phyloP scores from a whole-genome alignment of 2,113 vertebrate species.

The Engraulis encrasicolus region DNA sequence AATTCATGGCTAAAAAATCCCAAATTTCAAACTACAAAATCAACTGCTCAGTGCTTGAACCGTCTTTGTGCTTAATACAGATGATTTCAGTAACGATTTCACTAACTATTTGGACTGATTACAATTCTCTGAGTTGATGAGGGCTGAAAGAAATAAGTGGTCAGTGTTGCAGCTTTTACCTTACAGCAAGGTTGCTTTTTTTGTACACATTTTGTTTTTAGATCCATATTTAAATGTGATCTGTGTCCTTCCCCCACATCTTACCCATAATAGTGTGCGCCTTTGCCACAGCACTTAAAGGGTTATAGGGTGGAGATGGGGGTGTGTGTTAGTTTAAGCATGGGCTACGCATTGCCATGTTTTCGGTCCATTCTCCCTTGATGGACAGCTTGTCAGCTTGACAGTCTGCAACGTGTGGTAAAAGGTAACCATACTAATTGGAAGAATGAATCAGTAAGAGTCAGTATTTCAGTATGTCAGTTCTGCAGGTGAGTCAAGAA shows the following conservation, averaged over 20 bases:
- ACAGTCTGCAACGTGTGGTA: conserved; percentile 60
- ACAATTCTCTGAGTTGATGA: too few relatives aligned
- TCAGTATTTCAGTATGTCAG: conserved; percentile 34
- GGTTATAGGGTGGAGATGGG: conserved; percentile 6
- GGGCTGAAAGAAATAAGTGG: too few relatives aligned
- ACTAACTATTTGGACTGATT: too few relatives aligned
- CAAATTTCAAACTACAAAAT: too few relatives aligned
- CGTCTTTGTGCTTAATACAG: neutral
- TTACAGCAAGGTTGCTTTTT: too few relatives aligned
- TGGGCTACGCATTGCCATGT: conserved; percentile 51
- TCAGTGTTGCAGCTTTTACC: too few relatives aligned
- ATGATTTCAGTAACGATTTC: neutral
- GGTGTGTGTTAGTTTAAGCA: conserved; percentile 35
- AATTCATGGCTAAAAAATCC: too few relatives aligned
- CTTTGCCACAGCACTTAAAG: conserved; percentile 24
- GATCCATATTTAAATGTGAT: neutral
- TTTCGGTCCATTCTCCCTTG: conserved; percentile 50
- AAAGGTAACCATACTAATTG: conserved; percentile 71
- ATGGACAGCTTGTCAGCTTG: conserved; percentile 62
- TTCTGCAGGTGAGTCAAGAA: conserved; percentile 25
- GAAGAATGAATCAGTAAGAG: conserved; percentile 63
- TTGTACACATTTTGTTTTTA: too few relatives aligned
- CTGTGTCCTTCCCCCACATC: neutral
- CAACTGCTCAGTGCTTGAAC: too few relatives aligned
- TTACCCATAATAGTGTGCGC: conserved; percentile 23